Evolutionary conservation across 2,797 vertebrate genomes (phyloP), one percentile per base, ranked within the genome.

Genomic region (Clarias fuscus): DNA sequence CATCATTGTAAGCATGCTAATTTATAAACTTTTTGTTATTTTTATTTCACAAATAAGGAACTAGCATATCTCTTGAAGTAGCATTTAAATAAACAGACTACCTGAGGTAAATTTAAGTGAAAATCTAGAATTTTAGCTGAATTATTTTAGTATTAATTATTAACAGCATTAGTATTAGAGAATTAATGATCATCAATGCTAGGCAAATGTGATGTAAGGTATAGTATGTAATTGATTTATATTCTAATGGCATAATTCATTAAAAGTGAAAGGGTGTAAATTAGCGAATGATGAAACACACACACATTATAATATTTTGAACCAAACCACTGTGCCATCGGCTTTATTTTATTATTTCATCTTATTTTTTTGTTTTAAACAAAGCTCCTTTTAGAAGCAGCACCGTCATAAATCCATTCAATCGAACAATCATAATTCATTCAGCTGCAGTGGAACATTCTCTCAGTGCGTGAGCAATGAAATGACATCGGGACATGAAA

Each of bases 391-490:
- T 56, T n/a, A 14, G 72, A 70, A 71, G 68, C 62, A 84, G 86
- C 79, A 72, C 75, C 71, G 59, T 68, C 59, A 43, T 15, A 40
- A 86, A 87, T 77, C 22, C 62, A 59, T 84, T 84, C 83, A 77
- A 73, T 78, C 48, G 68, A 70, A 40, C 56, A 77, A 76, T 84
- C 75, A 53, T 78, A 87, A 84, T 79, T 77, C 82, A 72, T 84
- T 87, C 82, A 62, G 20, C 76, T 56, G 67, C 83, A 88, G 72
- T 33, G 75, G n/a, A 75, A 89, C 61, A 85, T 81, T 83, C 82
- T 72, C 67, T 88, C 80, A 82, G 81, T 77, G 77, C 58, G 40
- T 64, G 48, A 56, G 72, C 11, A 75, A 86, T 33, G 71, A 80
- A 67, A 40, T 18, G 14, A 64, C 33, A 68, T 67, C 62, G 73